These are phyloP conservation scores for Oryctes rhinoceros DNA, from an alignment of 1,140 invertebrate genomes.

Conservation along the genomic window DNA sequence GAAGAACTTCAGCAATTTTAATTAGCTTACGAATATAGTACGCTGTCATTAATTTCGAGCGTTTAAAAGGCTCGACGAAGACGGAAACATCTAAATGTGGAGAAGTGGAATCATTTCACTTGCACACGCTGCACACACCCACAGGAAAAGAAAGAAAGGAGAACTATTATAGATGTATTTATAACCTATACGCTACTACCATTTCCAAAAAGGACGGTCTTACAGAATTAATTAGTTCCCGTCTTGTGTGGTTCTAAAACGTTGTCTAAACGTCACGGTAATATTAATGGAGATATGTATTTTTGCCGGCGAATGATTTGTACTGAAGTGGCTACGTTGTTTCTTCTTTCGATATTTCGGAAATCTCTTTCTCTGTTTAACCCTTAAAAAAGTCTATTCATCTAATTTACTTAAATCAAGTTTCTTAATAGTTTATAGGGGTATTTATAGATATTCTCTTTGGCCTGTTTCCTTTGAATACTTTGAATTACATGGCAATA, in stretches of 20 bases:
- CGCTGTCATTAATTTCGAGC: slow-evolving; percentile 20
- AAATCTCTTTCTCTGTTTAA: not conserved
- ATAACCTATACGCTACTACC: slow-evolving; percentile 24
- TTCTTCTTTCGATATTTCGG: not conserved
- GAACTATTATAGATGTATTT: slow-evolving; percentile 14
- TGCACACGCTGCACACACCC: not conserved
- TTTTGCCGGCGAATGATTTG: slow-evolving; percentile 2
- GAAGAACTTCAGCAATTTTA: slow-evolving; percentile 34
- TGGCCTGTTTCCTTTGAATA: no score
- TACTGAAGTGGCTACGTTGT: not conserved
- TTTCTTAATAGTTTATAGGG: no score
- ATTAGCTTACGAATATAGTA: slow-evolving; percentile 35
- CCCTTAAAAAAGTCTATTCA: no score
- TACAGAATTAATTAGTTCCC: slow-evolving; percentile 27
- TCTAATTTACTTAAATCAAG: no score
- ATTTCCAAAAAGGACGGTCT: slow-evolving; percentile 18
- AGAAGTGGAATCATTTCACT: slow-evolving; percentile 5
- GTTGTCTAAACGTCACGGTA: slow-evolving; percentile 2
- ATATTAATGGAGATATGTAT: slow-evolving; percentile 31
- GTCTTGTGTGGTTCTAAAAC: slow-evolving; percentile 32
- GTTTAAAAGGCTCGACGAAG: slow-evolving; percentile 9
- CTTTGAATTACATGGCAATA: no score
- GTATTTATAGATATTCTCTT: no score
- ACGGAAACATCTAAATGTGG: not conserved
- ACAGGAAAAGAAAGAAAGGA: not conserved